Evolutionary conservation across 2,888 invertebrate species (phyloP).

Genomic region (Eupithecia centaureata): DNA sequence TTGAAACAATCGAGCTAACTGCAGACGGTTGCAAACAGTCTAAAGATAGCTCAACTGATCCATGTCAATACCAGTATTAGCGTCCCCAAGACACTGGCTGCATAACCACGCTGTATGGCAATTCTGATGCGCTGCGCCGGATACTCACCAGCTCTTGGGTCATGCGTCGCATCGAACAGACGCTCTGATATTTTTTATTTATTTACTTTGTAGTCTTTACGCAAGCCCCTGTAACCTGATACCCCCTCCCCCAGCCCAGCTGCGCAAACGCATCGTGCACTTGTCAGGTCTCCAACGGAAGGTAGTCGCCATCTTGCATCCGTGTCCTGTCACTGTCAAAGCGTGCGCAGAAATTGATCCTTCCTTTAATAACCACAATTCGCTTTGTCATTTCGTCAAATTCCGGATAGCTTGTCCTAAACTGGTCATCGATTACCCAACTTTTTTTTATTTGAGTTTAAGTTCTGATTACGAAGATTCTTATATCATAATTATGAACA

Average conservation of each 20-base stretch:
- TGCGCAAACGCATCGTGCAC: slow-evolving; percentile 40
- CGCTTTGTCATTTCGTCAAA: not conserved
- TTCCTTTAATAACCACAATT: not conserved
- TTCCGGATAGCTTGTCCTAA: not conserved
- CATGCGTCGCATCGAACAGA: no score
- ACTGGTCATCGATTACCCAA: not conserved
- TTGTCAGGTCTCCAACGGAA: slow-evolving; percentile 50
- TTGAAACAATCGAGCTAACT: no score
- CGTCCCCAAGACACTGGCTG: no score
- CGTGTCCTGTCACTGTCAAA: slow-evolving; percentile 29
- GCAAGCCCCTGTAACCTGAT: not conserved
- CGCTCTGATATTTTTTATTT: no score
- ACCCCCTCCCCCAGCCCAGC: not conserved
- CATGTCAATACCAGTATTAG: no score
- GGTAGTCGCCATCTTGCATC: slow-evolving; percentile 50
- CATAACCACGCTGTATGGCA: no score
- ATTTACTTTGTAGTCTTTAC: no score
- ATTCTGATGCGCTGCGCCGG: no score
- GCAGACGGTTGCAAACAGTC: no score
- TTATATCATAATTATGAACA: no score
- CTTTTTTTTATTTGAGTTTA: not conserved
- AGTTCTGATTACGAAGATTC: not conserved
- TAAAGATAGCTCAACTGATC: no score
- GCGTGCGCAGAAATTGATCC: slow-evolving; percentile 41
- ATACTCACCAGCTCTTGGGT: no score